Evolutionary conservation across 2,113 vertebrate species (phyloP).

Genomic region (Chionodraco myersi): DNA sequence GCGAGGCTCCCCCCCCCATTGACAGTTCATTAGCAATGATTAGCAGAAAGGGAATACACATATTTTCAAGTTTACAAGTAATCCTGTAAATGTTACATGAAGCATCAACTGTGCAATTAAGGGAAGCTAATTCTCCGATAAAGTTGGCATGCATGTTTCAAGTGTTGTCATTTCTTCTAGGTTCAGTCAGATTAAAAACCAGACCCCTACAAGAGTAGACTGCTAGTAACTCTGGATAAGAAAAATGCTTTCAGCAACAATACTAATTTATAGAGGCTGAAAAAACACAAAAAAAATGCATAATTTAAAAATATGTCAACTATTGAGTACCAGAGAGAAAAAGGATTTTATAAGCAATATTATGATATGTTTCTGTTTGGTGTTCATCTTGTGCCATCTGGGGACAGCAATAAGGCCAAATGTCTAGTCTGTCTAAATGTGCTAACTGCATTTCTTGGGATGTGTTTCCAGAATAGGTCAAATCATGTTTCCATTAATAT

Average conservation of each 20-base stretch:
- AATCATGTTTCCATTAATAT: slow-evolving; percentile 90
- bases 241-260: slow-evolving; percentile 8
- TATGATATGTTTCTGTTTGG: slow-evolving; percentile 25
- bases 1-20: too few species aligned
- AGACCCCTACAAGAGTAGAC: neutral
- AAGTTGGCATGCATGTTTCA: slow-evolving; percentile 1
- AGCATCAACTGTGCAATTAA: neutral
- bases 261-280: neutral
- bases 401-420: slow-evolving; percentile 47
- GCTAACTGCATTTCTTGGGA: slow-evolving; percentile 49
- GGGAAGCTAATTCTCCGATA: neutral
- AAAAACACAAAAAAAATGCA: neutral
- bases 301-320: neutral
- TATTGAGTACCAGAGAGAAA: neutral
- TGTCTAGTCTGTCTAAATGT: slow-evolving; percentile 59
- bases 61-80: neutral
- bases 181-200: neutral
- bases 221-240: slow-evolving; percentile 2
- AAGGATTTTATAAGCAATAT: slow-evolving; percentile 44
- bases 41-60: neutral
- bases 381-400: slow-evolving; percentile 54
- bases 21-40: too few species aligned
- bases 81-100: neutral
- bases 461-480: slow-evolving; percentile 82
- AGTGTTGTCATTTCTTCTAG: neutral